Base-by-base conservation (phyloP, 1,140 invertebrate species). In the Drosophila pruinosa region DNA sequence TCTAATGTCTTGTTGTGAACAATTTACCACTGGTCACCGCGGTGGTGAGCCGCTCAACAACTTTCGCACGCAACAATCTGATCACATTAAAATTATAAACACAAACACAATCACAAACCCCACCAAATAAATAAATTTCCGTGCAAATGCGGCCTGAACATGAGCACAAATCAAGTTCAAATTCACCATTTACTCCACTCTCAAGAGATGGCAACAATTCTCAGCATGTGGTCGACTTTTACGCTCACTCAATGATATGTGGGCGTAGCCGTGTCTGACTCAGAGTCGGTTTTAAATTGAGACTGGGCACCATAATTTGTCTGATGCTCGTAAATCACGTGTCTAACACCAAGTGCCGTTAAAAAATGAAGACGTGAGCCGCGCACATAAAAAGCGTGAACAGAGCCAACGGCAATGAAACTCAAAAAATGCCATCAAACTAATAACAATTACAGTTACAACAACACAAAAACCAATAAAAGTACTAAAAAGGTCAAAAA, bases 321-420 rank as follows among this genome's bases (percentile, higher is more conserved):
- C 19, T 61, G 69, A 53, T 52, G 72, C 26, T 58, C 69, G 63
- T 86, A 86, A 81, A 81, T 85, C 80, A 86, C 65, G 73, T 86
- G 77, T 59, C 64, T 36, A 59, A 52, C 63, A 62, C 59, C 21
- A 72, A 67, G 36, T 31, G 21, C 59, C 52, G 19, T 52, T 48
- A 45, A 59, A 74, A 76, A 80, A 50, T 50, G 53, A 50, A 81
- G 73, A 74, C 81, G 81, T 86, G 77, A 61, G 72, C 56, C 21
- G 67, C 19, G 64, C 61, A 41, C 52, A 64, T 43, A 78, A 75
- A 56, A 50, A 64, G 24, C 39, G 41, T 10, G 10, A 45, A 41
- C 45, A 56, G 7, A 47, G 3, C 15, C 41, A 65, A 65, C 8
- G 38, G 65, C 47, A 83, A 75, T 72, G 78, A 78, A 83, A 64